Percentiles rank a stretch among this genome's conserved stretches.
These are phyloP conservation scores for Crocidura indochinensis DNA, from an alignment of 2,797 vertebrate genomes.

Conservation along the genomic window DNA sequence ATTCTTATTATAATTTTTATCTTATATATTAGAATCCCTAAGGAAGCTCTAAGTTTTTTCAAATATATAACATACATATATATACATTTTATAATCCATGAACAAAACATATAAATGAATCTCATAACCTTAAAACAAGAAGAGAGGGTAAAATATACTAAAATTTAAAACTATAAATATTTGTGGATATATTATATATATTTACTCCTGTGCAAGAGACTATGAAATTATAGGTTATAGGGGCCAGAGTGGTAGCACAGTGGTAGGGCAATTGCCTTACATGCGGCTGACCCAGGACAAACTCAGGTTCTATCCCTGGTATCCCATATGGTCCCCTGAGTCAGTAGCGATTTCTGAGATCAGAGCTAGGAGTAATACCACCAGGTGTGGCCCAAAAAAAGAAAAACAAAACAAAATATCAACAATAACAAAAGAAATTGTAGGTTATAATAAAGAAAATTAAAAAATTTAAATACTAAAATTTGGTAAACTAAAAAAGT, in stretches of 20 bases:
- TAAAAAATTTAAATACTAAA: neutral
- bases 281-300: too few species aligned
- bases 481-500: conserved; percentile 19
- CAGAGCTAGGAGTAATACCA: too few species aligned
- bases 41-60: neutral
- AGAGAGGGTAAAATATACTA: neutral
- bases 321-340: too few species aligned
- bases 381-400: too few species aligned
- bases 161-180: neutral
- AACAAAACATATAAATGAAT: neutral
- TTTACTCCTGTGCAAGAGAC: neutral
- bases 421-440: neutral
- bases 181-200: neutral
- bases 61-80: neutral
- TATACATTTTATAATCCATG: neutral
- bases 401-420: too few species aligned
- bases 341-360: too few species aligned
- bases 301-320: too few species aligned
- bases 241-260: too few species aligned
- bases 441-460: neutral
- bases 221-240: neutral
- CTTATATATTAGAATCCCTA: too few species aligned
- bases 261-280: too few species aligned
- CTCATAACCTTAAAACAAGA: neutral
- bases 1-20: too few species aligned